Evolutionary conservation across 1,140 invertebrate genomes (phyloP).

Genomic region (Pachypsylla venusta): DNA sequence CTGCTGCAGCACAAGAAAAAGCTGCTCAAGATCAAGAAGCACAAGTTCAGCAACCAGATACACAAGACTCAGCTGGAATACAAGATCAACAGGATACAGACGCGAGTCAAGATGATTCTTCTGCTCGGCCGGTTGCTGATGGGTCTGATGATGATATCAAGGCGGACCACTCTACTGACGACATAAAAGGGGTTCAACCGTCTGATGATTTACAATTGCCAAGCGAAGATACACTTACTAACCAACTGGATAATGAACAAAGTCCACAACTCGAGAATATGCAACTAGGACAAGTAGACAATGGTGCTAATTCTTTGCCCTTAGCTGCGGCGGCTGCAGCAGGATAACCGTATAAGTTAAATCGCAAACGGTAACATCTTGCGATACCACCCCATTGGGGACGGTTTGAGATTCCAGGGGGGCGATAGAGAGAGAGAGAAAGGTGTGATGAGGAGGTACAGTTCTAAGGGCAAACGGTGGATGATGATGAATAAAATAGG

Average conservation of each 20-base stretch:
- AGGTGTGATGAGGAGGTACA: no score
- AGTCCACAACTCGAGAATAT: neutral
- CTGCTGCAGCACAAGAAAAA: constrained; percentile 1
- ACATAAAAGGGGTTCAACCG: no score
- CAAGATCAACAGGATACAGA: neutral
- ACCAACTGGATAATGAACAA: neutral
- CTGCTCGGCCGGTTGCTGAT: neutral
- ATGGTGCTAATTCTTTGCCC: no score
- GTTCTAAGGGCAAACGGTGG: no score
- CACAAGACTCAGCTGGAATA: neutral
- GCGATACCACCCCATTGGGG: no score
- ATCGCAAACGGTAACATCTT: no score
- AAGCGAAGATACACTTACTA: neutral
- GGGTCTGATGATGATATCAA: neutral
- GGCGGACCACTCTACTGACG: neutral
- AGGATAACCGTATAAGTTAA: no score
- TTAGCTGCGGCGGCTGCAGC: no score
- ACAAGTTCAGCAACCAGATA: neutral
- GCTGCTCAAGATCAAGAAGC: constrained; percentile 4
- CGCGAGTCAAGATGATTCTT: neutral
- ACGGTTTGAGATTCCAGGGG: no score
- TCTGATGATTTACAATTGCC: neutral
- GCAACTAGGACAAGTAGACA: no score
- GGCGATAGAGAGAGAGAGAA: no score
- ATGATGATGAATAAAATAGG: no score